Evolutionary conservation across 1,140 invertebrate species (phyloP).

Genomic region (Bilobella aurantiaca): DNA sequence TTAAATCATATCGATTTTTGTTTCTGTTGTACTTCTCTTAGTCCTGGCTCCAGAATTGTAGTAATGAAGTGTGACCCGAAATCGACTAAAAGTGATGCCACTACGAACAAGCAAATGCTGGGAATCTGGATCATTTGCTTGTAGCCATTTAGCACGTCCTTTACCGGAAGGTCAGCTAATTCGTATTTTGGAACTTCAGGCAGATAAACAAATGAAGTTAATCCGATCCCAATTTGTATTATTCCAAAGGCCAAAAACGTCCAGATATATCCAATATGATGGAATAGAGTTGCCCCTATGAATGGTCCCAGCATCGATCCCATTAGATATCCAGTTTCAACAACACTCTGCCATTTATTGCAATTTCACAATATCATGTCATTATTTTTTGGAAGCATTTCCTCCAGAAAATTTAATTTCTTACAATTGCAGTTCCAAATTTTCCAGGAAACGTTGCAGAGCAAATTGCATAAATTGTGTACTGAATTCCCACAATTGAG

Average conservation of each 20-base stretch:
- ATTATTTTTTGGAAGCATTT: not conserved
- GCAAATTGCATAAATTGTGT: not conserved
- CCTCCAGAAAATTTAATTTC: not conserved
- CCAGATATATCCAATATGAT: not conserved
- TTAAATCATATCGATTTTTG: not conserved
- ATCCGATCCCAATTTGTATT: not conserved
- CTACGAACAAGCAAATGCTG: not conserved
- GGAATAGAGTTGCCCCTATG: not conserved
- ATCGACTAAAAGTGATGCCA: not conserved
- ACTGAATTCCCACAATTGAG: not conserved
- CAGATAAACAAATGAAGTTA: not conserved
- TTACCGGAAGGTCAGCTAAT: not conserved
- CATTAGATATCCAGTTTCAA: not conserved
- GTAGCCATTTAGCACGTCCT: not conserved
- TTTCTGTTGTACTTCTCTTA: not conserved
- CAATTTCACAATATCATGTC: not conserved
- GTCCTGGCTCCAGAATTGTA: not conserved
- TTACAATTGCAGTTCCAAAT: not conserved
- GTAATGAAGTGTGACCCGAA: not conserved
- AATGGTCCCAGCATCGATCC: not conserved
- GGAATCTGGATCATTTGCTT: not conserved
- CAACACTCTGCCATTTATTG: not conserved
- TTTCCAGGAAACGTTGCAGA: not conserved
- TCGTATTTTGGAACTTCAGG: not conserved
- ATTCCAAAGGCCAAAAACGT: not conserved